Evolutionary conservation across 2,797 vertebrate species (phyloP).

Genomic region (Lagocephalus sceleratus): DNA sequence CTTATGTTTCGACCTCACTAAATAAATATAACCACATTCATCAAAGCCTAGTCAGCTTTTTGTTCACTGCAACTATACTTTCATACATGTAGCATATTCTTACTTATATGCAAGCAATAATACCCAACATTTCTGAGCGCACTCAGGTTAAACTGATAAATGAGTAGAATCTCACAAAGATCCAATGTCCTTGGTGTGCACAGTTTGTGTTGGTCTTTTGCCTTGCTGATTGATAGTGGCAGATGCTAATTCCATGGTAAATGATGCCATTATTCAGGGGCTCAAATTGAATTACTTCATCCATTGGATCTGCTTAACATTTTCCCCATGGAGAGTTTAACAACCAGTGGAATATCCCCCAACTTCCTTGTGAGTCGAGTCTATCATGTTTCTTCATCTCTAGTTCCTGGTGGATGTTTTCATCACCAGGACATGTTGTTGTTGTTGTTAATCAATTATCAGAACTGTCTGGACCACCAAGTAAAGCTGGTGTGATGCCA

Average conservation of each 20-base stretch:
- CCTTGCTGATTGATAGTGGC: conserved; percentile 64
- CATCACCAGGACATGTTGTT: conserved; percentile 3
- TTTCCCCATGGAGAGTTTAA: conserved; percentile 69
- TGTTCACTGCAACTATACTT: no score
- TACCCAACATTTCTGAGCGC: conserved; percentile 9
- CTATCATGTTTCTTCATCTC: conserved; percentile 47
- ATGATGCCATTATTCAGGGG: conserved; percentile 72
- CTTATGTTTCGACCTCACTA: no score
- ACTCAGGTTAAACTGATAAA: conserved; percentile 50
- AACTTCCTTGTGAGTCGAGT: conserved; percentile 55
- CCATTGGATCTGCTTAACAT: conserved; percentile 69
- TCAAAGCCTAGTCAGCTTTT: no score
- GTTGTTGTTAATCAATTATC: background rate
- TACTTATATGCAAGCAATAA: conserved; percentile 8
- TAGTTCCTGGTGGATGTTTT: conserved; percentile 19
- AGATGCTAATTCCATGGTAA: conserved; percentile 69
- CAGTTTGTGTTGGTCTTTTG: conserved; percentile 51
- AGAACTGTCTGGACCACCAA: no score
- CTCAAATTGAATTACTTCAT: conserved; percentile 74
- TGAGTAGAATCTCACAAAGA: conserved; percentile 41
- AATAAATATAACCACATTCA: no score
- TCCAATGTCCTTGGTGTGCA: conserved; percentile 50
- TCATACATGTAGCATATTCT: no score
- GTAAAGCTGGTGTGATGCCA: no score
- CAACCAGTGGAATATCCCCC: conserved; percentile 63